A percentile compares a stretch with the other conserved stretches of the same genome.
These are phyloP conservation scores for Dermochelys coriacea DNA, from an alignment of 2,797 vertebrate genomes.

Conservation along the genomic window DNA sequence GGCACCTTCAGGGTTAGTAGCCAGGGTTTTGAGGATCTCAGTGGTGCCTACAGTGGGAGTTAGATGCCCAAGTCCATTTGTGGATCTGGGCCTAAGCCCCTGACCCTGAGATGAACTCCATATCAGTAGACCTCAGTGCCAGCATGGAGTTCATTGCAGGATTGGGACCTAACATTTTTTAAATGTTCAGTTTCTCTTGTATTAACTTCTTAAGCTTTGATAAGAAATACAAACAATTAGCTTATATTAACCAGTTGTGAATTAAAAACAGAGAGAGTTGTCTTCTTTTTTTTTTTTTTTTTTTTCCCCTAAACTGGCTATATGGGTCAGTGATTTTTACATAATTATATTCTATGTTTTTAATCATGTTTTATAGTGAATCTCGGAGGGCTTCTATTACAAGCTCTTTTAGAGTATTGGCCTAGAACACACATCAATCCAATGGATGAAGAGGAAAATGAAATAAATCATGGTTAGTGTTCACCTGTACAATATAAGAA, in stretches of 20 bases:
- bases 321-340: rapidly evolving
- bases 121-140: neutral
- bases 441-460: conserved; percentile 98
- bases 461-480: conserved; percentile 93
- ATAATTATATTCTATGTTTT: neutral
- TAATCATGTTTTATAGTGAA: conserved; percentile 85
- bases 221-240: neutral
- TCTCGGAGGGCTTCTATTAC: conserved; percentile 94
- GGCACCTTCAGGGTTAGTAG: neutral
- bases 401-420: conserved; percentile 98
- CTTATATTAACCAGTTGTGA: neutral
- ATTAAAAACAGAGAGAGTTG: neutral
- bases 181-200: neutral
- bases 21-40: neutral
- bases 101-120: neutral
- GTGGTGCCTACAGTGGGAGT: no score
- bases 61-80: no score
- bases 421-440: conserved; percentile 97
- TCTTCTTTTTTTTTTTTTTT: neutral
- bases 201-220: neutral
- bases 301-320: neutral
- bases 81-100: neutral
- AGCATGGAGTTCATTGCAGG: neutral
- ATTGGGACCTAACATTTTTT: neutral
- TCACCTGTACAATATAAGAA: neutral